phyloP scores from a whole-genome alignment of 2,888 invertebrate genomes.

The Tetragonisca angustula region DNA sequence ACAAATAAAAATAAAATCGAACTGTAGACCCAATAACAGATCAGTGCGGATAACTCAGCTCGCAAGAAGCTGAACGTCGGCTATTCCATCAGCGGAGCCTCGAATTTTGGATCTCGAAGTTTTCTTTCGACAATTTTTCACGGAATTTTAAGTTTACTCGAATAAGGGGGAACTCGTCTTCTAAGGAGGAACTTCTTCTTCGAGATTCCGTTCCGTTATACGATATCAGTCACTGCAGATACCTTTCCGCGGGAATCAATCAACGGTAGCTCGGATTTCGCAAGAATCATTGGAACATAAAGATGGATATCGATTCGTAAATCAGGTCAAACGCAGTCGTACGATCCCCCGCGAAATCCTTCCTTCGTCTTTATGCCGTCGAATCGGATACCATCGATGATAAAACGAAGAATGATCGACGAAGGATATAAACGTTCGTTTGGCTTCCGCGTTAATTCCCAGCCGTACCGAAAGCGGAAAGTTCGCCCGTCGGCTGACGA shows the following conservation, averaged over 20 bases:
- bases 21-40: too few relatives aligned
- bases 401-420: not conserved
- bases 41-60: too few relatives aligned
- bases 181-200: too few relatives aligned
- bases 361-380: not conserved
- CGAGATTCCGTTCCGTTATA: not conserved
- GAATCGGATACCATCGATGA: not conserved
- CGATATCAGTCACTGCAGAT: slow-evolving; percentile 5
- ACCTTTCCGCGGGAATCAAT: slow-evolving; percentile 7
- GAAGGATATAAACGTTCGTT: too few relatives aligned
- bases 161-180: too few relatives aligned
- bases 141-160: not conserved
- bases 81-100: too few relatives aligned
- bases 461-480: not conserved
- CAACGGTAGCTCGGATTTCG: not conserved
- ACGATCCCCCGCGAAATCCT: not conserved
- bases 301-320: not conserved
- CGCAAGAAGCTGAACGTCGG: too few relatives aligned
- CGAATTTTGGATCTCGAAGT: not conserved
- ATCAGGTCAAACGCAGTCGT: slow-evolving; percentile 8
- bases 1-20: too few relatives aligned
- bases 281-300: slow-evolving; percentile 14
- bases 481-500: not conserved
- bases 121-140: not conserved
- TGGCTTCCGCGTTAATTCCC: not conserved